Base-by-base conservation (phyloP, 1,140 invertebrate species). In the Pseudachorutes palmiensis region DNA sequence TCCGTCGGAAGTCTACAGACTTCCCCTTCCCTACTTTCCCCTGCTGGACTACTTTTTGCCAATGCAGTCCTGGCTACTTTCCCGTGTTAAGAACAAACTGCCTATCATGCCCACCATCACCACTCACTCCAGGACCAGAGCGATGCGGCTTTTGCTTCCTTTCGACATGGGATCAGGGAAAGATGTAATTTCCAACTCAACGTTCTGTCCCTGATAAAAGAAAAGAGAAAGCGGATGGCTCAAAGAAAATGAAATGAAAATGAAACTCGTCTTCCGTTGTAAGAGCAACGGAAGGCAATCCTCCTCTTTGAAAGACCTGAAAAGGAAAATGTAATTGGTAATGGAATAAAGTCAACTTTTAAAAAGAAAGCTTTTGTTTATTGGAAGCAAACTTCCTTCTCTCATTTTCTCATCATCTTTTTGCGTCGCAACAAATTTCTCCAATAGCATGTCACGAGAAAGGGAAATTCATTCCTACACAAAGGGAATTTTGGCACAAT, bases 1-100 rank as follows among this genome's bases (percentile, higher is more conserved):
- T 24, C 26, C 41, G 26, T 58, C 41, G 66, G 41, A 65, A 65
- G 26, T n/a, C n/a, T n/a, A n/a, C n/a, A n/a, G n/a, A n/a, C 55
- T 14, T 31, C 29, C 19, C 36, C 5, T 41, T 5, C 5, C 5
- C 36, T 41, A 41, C 36, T 41, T 41, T 41, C 36, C 36, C 36
- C 5, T 5, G 5, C 19, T 9, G 5, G 5, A 19, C 36, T 41
- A 19, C 36, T 41, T 19, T 41, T 41, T 41, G 36, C 5, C 5
- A 41, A 41, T 9, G 36, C 36, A 9, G 19, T 19, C 36, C 5
- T 41, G 19, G 36, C 19, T 19, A n/a, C n/a, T n/a, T n/a, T n/a
- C n/a, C n/a, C n/a, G n/a, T n/a, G n/a, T n/a, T n/a, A n/a, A n/a
- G n/a, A n/a, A n/a, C n/a, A n/a, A n/a, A n/a, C n/a, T n/a, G n/a